These are phyloP conservation scores for Nautilus pompilius DNA, from an alignment of 1,140 invertebrate species.

Conservation along the genomic window DNA sequence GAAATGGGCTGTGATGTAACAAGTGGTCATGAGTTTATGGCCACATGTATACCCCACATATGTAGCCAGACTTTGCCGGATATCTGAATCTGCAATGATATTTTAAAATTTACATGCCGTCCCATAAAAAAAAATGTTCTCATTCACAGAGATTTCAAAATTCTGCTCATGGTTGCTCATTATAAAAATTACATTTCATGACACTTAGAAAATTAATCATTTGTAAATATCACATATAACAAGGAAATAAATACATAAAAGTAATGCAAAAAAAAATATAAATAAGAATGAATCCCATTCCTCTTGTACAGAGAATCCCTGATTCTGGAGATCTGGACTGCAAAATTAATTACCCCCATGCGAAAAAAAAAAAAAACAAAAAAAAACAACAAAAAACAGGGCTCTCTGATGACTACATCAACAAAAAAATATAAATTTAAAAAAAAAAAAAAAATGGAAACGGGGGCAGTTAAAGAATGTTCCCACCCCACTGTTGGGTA, in stretches of 20 bases:
- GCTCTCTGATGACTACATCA: too few relatives aligned
- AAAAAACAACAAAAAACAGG: too few relatives aligned
- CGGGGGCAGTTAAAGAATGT: too few relatives aligned
- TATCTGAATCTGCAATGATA: too few relatives aligned
- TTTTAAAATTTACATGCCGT: constrained; percentile 7
- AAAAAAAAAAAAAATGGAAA: too few relatives aligned
- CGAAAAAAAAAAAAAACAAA: too few relatives aligned
- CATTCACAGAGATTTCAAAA: neutral
- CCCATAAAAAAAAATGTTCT: neutral
- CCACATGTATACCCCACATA: too few relatives aligned
- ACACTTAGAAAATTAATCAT: neutral
- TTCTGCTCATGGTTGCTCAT: constrained; percentile 2
- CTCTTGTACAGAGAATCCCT: constrained; percentile 5
- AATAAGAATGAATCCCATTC: constrained; percentile 7
- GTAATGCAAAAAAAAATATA: constrained; percentile 3
- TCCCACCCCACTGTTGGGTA: too few relatives aligned
- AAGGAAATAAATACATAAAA: constrained; percentile 3
- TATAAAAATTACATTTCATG: neutral
- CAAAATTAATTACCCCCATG: too few relatives aligned
- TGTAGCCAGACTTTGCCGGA: constrained; percentile 6
- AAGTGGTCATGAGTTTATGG: too few relatives aligned
- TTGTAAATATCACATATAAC: constrained; percentile 3
- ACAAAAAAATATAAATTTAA: too few relatives aligned
- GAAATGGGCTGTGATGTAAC: constrained; percentile 2
- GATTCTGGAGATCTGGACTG: constrained; percentile 6